phyloP scores from a whole-genome alignment of 2,113 vertebrate genomes.

The Equus przewalskii region DNA sequence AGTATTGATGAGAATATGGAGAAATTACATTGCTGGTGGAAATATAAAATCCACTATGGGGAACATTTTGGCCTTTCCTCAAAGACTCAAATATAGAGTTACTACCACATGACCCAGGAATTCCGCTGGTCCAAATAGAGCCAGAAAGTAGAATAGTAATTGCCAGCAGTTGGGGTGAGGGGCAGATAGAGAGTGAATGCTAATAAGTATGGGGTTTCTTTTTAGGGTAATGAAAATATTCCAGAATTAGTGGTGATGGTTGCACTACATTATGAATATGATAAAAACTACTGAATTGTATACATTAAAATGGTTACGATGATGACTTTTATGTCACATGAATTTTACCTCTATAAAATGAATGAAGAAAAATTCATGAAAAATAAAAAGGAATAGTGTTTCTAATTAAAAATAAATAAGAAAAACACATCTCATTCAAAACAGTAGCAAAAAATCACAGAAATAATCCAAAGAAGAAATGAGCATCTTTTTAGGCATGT shows the following conservation, averaged over 20 bases:
- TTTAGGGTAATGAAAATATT: neutral
- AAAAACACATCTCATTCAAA: neutral
- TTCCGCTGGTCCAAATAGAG: neutral
- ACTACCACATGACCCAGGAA: neutral
- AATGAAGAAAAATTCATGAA: neutral
- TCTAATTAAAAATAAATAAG: neutral
- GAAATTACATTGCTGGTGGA: neutral
- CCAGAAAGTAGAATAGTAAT: neutral
- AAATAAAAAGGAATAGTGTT: neutral
- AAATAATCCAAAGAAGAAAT: neutral
- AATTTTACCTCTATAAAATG: neutral
- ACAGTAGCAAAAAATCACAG: neutral
- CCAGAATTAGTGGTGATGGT: neutral
- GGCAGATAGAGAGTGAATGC: neutral
- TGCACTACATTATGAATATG: neutral
- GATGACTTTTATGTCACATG: neutral
- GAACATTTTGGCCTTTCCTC: conserved; percentile 5
- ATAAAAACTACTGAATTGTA: neutral
- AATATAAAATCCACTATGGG: neutral
- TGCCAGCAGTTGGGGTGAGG: neutral
- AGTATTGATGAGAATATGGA: neutral
- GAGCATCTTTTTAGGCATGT: neutral
- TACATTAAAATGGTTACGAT: neutral
- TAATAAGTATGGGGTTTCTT: neutral
- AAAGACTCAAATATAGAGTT: neutral